phyloP scores from a whole-genome alignment of 2,113 vertebrate genomes.

The human (Homo sapiens) region DNA sequence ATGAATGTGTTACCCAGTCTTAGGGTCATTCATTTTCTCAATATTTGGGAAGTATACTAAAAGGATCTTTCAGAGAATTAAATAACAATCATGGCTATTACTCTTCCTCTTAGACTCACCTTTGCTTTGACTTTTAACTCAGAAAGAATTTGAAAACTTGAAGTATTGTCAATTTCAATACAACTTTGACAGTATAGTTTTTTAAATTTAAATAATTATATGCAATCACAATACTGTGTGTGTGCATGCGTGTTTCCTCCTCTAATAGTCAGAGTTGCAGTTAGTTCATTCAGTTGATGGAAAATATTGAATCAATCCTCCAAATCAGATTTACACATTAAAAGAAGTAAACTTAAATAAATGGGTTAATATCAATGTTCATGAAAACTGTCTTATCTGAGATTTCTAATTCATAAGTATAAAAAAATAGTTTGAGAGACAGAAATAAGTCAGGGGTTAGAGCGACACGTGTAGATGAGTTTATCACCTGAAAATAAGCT shows the following conservation, averaged over 20 bases:
- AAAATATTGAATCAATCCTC: not conserved
- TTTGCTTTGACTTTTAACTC: not conserved
- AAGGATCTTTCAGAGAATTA: not conserved
- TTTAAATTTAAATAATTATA: not conserved
- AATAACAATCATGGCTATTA: not conserved
- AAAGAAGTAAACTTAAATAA: not conserved
- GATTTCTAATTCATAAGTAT: not conserved
- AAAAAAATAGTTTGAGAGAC: not conserved
- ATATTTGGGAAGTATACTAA: not conserved
- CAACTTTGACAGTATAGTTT: not conserved
- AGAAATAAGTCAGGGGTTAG: not conserved
- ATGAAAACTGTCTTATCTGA: not conserved
- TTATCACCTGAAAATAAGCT: not conserved
- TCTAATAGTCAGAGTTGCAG: not conserved
- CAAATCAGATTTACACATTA: not conserved
- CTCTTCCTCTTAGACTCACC: not conserved
- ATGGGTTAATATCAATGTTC: not conserved
- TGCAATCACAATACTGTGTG: not conserved
- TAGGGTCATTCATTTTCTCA: not conserved
- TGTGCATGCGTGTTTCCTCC: not conserved
- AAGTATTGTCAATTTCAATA: not conserved
- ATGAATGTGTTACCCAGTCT: not conserved
- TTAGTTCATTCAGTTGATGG: not conserved
- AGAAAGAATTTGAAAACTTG: not conserved
- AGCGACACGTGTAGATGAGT: not conserved